Percentiles rank a stretch among this genome's conserved stretches.
phyloP scores from a whole-genome alignment of 2,888 invertebrate species.

The Eupithecia pulchellata region DNA sequence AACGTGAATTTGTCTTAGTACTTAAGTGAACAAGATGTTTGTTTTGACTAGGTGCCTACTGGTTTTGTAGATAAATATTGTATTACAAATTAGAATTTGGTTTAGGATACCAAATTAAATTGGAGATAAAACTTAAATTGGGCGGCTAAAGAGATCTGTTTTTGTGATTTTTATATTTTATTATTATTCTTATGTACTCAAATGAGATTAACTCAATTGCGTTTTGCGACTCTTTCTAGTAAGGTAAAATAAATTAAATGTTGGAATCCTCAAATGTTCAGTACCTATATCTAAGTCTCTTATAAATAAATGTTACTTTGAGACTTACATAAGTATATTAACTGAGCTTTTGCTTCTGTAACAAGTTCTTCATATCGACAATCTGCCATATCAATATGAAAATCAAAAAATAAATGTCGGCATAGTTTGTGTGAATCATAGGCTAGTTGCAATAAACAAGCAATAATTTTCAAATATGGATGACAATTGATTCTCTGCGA shows the following conservation, averaged over 20 bases:
- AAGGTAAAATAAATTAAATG: slow-evolving; percentile 58
- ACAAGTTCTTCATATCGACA: slow-evolving; percentile 87
- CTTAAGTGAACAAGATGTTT: slow-evolving; percentile 78
- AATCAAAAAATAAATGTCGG: slow-evolving; percentile 78
- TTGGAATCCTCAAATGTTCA: slow-evolving; percentile 58
- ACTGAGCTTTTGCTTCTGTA: slow-evolving; percentile 68
- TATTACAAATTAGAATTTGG: slow-evolving; percentile 10
- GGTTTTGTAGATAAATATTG: slow-evolving; percentile 18
- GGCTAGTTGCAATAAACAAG: slow-evolving; percentile 42
- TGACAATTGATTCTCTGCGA: slow-evolving; percentile 71
- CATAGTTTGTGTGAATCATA: slow-evolving; percentile 63
- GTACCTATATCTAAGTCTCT: slow-evolving; percentile 52
- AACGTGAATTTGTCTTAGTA: slow-evolving; percentile 75
- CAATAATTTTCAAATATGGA: slow-evolving; percentile 40
- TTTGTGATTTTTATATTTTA: slow-evolving; percentile 70
- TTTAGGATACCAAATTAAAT: slow-evolving; percentile 1
- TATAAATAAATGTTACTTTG: slow-evolving; percentile 75
- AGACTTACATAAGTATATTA: slow-evolving; percentile 67
- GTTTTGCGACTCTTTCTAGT: slow-evolving; percentile 65
- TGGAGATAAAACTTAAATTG: slow-evolving; percentile 26
- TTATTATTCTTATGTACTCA: slow-evolving; percentile 74
- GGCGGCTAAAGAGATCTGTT: slow-evolving; percentile 74
- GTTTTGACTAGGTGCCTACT: slow-evolving; percentile 52
- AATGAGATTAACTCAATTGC: slow-evolving; percentile 77
- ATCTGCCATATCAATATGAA: slow-evolving; percentile 88